Evolutionary conservation across 1,140 invertebrate species (phyloP), one percentile per base, ranked within the genome.

Genomic region (Aphaenogaster rudis): DNA sequence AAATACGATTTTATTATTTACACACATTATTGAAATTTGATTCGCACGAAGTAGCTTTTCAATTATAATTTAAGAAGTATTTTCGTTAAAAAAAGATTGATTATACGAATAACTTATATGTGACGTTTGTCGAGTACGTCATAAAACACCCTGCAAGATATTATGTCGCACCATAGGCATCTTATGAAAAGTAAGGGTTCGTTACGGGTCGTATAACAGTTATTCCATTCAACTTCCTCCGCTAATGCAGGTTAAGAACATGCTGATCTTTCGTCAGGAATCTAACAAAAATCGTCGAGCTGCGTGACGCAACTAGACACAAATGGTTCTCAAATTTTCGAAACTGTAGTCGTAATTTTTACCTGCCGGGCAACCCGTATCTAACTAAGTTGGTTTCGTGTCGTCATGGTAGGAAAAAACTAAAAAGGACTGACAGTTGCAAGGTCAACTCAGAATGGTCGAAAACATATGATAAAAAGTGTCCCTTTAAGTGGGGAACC

Each of bases 261-360:
- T 15, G 6, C n/a, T 84, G 80, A 76, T 36, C 54, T 84, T 63
- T 76, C 69, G 7, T 61, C 69, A 57, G 5, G n/a, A 28, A 54
- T 45, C 15, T 3, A 17, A 45, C 2, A 33, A 45, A 28, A 71
- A 57, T 69, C 52, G 11, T 13, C 36, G 6, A 8, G 13, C 17
- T 48, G 48, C 17, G 3, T 76, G 69, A 52, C 52, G 21, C 28
- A 86, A 86, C 59, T 59, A 45, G 45, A 5, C 15, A 42, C 76
- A 76, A 76, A 84, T 42, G 69, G 48, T 48, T 80, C 61, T 81
- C 50, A 59, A 90, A 78, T 54, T 90, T 89, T 77, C 54, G 69
- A 86, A 81, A 61, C 69, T 45, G 36, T 42, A 57, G 50, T 84
- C 78, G 64, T 87, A 78, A 87, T 54, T 86, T 76, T 48, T 81